Base-by-base conservation (phyloP, 2,797 vertebrate species). In the Tenualosa ilisha region DNA sequence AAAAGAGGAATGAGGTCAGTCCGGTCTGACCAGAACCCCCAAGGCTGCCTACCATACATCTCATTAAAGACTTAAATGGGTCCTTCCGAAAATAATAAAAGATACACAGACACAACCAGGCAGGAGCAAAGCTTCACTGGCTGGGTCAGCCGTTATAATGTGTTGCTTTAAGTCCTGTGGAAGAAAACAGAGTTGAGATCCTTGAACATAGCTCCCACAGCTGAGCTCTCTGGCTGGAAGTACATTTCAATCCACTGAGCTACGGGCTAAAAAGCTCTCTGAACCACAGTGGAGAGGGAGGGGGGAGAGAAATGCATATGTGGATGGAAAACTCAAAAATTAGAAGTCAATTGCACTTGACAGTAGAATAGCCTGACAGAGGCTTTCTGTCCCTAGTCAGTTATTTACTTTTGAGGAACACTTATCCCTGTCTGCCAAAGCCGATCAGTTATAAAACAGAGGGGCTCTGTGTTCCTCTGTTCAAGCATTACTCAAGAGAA, bases 1-100 rank as follows among this genome's bases (percentile, higher is more conserved):
- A 79, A 79, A 20, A 46, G 15, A 43, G 37, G 72, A 79, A 79
- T 79, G 72, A 79, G 72, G 72, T 79, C 72, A 79, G 37, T 79
- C 40, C 40, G 3, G 31, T 72, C 65, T 72, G 72, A 79, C 72
- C 72, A 79, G 72, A 79, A 72, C 65, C 65, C 31, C 65, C 65
- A 12, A 15, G 31, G 65, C 59, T 56, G 63, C 24, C 68, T 22
- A 20, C 15, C 31, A 46, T 40, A 79, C 72, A 46, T 22, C 72
- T 46, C 46, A 46, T 20, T 46, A 43, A 40, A 79, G 72, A 79
- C 72, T 79, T 79, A 79, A 79, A 79, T 79, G 43, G 72, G 72
- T 43, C 72, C 40, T 1, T 79, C 31, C 15, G 31, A 8, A 75
- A 75, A 4, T 31, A 68, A 75, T 15, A 43, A 40, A 40, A 75